phyloP scores from a whole-genome alignment of 2,113 vertebrate genomes.

The Marmota flaviventris region DNA sequence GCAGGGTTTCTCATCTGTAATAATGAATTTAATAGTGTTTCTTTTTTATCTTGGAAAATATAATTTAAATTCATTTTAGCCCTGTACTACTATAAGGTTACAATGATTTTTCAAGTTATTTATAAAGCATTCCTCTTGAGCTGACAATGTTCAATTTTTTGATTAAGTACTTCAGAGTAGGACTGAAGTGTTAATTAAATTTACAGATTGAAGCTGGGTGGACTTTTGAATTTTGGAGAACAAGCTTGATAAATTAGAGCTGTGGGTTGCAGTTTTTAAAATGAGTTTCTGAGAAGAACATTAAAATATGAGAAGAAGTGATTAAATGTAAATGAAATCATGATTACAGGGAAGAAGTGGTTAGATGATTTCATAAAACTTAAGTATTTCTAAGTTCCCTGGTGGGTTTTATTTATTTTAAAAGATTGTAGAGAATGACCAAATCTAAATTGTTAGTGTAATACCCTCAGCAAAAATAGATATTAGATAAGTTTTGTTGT shows the following conservation, averaged over 20 bases:
- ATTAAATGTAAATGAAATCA: conserved; percentile 61
- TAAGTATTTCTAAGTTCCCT: conserved; percentile 44
- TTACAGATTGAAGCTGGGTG: conserved; percentile 63
- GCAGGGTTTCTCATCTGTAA: background rate
- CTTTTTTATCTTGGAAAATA: conserved; percentile 51
- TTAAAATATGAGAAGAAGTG: conserved; percentile 69
- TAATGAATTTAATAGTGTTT: conserved; percentile 54
- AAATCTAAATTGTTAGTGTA: conserved; percentile 46
- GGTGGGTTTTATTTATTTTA: conserved; percentile 9
- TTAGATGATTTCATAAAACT: conserved; percentile 65
- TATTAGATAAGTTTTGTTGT: background rate
- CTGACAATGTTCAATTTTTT: conserved; percentile 64
- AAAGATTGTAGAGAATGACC: conserved; percentile 41
- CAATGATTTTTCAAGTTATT: conserved; percentile 61
- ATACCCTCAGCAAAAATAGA: conserved; percentile 33
- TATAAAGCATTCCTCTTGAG: conserved; percentile 36
- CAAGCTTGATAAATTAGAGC: conserved; percentile 61
- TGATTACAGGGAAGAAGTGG: conserved; percentile 46
- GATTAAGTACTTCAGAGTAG: conserved; percentile 54
- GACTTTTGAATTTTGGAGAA: conserved; percentile 59
- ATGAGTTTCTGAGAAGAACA: conserved; percentile 66
- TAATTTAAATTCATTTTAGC: conserved; percentile 62
- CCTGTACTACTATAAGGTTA: conserved; percentile 2
- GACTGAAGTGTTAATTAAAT: conserved; percentile 72
- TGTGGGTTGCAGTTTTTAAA: conserved; percentile 54